Conservation (phyloP, 2,797 vertebrate species). For the Iguana delicatissima region DNA sequence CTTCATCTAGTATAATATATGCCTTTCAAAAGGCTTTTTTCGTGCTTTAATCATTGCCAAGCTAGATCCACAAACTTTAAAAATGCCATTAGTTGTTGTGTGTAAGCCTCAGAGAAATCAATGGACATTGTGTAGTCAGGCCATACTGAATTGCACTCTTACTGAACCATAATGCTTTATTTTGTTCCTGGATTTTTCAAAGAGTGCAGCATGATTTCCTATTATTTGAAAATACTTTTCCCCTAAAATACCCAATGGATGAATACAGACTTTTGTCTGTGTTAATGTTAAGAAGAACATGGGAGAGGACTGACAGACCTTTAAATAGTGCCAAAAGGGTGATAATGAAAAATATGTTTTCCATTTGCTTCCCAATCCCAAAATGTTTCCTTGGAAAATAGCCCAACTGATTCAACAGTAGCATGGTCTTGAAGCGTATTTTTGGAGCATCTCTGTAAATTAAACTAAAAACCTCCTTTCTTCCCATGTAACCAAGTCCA, state of each 20-base stretch:
- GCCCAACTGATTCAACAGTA: not conserved
- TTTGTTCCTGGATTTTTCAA: not conserved
- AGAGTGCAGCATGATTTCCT: rapidly evolving
- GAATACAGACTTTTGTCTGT: not conserved
- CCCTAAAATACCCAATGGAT: not conserved
- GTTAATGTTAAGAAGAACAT: not conserved
- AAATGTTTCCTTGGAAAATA: not conserved
- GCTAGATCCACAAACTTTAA: not conserved
- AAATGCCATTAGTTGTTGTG: conserved; percentile 34
- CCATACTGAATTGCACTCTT: not conserved
- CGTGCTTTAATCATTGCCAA: not conserved
- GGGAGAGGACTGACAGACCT: not conserved
- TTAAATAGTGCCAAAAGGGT: not conserved
- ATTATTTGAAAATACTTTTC: not conserved
- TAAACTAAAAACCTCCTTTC: not conserved
- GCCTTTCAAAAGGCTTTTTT: conserved; percentile 49
- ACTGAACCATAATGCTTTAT: not conserved
- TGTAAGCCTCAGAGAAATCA: conserved; percentile 9
- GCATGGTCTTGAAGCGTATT: not conserved
- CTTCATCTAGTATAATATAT: conserved; percentile 50
- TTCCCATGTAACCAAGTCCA: not conserved
- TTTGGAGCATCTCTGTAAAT: not conserved
- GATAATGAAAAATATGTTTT: not conserved
- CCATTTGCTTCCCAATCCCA: not conserved
- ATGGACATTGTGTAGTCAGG: conserved; percentile 1